Evolutionary conservation across 2,888 invertebrate genomes (phyloP), one percentile per base, ranked within the genome.

Genomic region (Therioaphis trifolii): DNA sequence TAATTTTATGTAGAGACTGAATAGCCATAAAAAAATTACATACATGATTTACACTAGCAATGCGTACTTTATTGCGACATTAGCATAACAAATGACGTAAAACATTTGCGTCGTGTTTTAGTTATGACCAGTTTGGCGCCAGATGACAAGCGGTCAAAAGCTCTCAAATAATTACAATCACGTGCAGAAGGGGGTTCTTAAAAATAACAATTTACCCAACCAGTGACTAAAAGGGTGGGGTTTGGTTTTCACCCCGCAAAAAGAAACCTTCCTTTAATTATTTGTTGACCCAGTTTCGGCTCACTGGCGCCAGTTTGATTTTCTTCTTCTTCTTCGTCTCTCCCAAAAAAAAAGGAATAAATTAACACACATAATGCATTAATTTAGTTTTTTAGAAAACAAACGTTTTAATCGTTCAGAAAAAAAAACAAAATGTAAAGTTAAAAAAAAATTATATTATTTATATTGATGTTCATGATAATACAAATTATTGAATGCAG

Each of bases 251-350:
- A 46, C 4, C 46, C 49, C 21, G 9, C 9, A 18, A 78, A 77
- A 68, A 78, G 24, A 68, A 78, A 78, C 68, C 78, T 55, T 68
- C 40, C 55, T 78, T 69, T 69, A 78, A 78, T 78, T 55, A 69
- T 78, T 78, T 40, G 29, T 55, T 78, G 78, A 69, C 78, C 78
- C 27, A 43, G 55, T 68, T 78, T 77, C 49, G 12, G 2, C 21
- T 35, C 11, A 43, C 78, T 43, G 68, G 66, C 66, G 77, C 7
- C 55, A 1, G 40, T 68, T 52, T 40, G 35, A 68, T 78, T 52
- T 52, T 52, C 21, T 77, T 77, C 46, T 46, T 21, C 18, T n/a
- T 11, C n/a, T 2, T 27, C n/a, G 7, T 1, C 15, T 46, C 24
- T 14, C 46, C n/a, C 0, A 52, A 35, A 49, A 35, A 35, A 35